Conservation (phyloP, 2,113 vertebrate genomes). For the Chaetodon trifascialis region DNA sequence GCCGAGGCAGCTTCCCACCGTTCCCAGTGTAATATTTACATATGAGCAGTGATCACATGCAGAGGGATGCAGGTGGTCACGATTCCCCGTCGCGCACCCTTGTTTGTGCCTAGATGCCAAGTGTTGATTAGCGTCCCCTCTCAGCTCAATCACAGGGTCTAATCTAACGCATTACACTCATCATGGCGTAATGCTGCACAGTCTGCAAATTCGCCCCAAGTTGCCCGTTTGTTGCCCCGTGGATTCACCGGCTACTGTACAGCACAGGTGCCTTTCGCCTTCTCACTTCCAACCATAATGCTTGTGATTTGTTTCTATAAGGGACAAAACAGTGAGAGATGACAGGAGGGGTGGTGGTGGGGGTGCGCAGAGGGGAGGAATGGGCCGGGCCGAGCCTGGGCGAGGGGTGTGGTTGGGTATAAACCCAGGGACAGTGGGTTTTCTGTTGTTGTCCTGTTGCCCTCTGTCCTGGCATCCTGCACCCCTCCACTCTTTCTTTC, state of each 20-base stretch:
- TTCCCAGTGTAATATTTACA: constrained; percentile 39
- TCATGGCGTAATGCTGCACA: neutral
- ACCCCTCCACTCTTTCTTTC: constrained; percentile 46
- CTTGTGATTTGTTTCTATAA: constrained; percentile 50
- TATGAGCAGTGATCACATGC: constrained; percentile 37
- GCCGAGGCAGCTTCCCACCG: constrained; percentile 8
- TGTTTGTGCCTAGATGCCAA: neutral
- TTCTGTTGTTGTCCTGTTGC: constrained; percentile 78
- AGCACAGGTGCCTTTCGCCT: constrained; percentile 38
- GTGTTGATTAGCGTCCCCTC: constrained; percentile 39
- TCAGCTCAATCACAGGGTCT: constrained; percentile 41
- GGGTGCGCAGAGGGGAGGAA: constrained; percentile 36
- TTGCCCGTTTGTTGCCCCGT: constrained; percentile 38
- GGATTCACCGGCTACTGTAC: constrained; percentile 35
- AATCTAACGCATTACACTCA: constrained; percentile 36
- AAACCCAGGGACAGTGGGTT: constrained; percentile 76
- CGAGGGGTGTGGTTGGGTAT: constrained; percentile 85
- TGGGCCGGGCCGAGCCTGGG: constrained; percentile 62
- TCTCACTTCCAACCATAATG: constrained; percentile 37
- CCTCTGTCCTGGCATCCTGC: constrained; percentile 65
- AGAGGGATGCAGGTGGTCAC: constrained; percentile 32
- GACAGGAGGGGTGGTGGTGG: neutral
- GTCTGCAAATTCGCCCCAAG: constrained; percentile 38
- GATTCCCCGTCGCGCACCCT: neutral
- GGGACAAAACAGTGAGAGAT: constrained; percentile 15